These are phyloP conservation scores for Penaeus indicus DNA, from an alignment of 1,140 invertebrate species.

Conservation along the genomic window DNA sequence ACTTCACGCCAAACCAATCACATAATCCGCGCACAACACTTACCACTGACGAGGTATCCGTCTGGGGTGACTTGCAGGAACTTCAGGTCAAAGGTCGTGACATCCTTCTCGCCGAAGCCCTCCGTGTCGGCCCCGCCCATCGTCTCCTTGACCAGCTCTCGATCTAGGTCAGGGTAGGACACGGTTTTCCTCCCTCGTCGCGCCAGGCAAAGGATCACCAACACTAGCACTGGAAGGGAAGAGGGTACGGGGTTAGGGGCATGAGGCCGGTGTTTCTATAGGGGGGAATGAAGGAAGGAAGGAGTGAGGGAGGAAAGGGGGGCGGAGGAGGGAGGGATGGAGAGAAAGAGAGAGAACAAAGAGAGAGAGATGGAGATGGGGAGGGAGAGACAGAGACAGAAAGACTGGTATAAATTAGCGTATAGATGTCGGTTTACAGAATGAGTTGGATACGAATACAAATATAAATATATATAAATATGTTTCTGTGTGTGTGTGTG, in stretches of 20 bases:
- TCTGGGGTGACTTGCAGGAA: conserved; percentile 50
- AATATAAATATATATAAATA: too few relatives aligned
- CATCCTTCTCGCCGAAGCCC: conserved; percentile 54
- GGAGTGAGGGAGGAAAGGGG: too few relatives aligned
- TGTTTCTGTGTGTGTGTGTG: neutral
- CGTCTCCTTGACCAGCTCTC: conserved; percentile 57
- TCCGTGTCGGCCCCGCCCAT: conserved; percentile 56
- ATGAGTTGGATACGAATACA: neutral
- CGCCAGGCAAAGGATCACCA: conserved; percentile 48
- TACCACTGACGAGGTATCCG: conserved; percentile 41
- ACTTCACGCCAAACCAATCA: neutral
- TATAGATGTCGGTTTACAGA: neutral
- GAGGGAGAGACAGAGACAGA: neutral
- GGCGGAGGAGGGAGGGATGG: too few relatives aligned
- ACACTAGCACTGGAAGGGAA: conserved; percentile 41
- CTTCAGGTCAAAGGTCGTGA: conserved; percentile 57
- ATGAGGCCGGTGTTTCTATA: neutral
- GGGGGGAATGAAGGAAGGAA: too few relatives aligned
- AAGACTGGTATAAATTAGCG: neutral
- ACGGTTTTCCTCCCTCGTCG: conserved; percentile 43
- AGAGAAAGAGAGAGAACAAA: too few relatives aligned
- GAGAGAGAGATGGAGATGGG: too few relatives aligned
- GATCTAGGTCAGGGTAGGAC: conserved; percentile 47
- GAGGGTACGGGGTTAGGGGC: neutral
- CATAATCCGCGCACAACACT: neutral